Evolutionary conservation across 2,797 vertebrate genomes (phyloP).

Genomic region (Trichosurus vulpecula): DNA sequence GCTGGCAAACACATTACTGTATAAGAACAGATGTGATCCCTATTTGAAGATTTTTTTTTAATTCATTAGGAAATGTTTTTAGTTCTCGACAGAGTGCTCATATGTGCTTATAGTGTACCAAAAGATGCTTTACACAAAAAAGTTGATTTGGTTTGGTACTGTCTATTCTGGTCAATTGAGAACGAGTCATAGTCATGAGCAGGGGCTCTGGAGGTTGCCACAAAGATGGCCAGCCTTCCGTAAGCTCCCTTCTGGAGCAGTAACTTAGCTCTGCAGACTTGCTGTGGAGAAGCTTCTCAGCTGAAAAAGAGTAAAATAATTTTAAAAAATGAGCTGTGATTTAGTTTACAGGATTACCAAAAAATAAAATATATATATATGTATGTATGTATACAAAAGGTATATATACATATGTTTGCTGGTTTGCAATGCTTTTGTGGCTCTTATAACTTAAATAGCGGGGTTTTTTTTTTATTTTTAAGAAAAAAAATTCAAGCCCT

Average conservation of each 20-base stretch:
- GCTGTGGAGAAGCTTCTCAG: not conserved
- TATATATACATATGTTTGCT: slow-evolving; percentile 70
- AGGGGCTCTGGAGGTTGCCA: not conserved
- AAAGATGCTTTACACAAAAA: slow-evolving; percentile 13
- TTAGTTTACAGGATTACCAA: slow-evolving; percentile 50
- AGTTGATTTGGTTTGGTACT: slow-evolving; percentile 10
- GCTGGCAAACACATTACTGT: slow-evolving; percentile 79
- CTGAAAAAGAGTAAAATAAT: not conserved
- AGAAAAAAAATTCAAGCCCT: slow-evolving; percentile 61
- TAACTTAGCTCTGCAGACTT: not conserved
- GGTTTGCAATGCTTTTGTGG: slow-evolving; percentile 74
- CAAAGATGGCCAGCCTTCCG: not conserved
- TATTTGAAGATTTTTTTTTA: slow-evolving; percentile 29
- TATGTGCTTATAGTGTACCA: not conserved
- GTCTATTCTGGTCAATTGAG: not conserved
- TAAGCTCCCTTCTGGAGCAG: not conserved
- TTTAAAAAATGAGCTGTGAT: slow-evolving; percentile 16
- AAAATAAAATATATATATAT: not conserved
- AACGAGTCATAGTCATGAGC: not conserved
- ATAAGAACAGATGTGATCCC: slow-evolving; percentile 59
- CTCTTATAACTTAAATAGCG: slow-evolving; percentile 68
- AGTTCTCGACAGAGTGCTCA: slow-evolving; percentile 15
- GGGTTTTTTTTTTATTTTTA: slow-evolving; percentile 27
- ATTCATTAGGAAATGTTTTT: slow-evolving; percentile 43
- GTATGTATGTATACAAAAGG: slow-evolving; percentile 6